Evolutionary conservation across 1,140 invertebrate genomes (phyloP), one percentile per base, ranked within the genome.

Genomic region (Neodiprion virginianus): DNA sequence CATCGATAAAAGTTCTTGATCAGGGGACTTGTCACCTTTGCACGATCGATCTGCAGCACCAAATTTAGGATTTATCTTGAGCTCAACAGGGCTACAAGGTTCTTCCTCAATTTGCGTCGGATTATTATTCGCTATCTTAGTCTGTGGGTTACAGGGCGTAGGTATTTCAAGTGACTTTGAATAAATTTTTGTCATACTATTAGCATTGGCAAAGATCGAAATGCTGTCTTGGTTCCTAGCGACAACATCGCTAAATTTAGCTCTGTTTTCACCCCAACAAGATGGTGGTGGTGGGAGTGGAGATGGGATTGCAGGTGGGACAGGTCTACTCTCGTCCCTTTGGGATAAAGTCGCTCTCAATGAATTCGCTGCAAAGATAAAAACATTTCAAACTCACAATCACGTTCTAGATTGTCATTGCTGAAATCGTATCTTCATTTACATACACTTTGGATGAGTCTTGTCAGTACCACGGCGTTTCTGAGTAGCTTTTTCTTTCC

Each of bases 181-280:
- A 23, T 49, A 75, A 8, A 69, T 75, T 71, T 80, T 82, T 65
- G 67, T 48, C 71, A 67, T 23, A 65, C 74, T 83, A 72, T 67
- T 79, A 69, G 12, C 79, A 74, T 74, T 79, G 28, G 79, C 80
- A 48, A 82, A 85, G 1, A 79, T 70, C 0, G 82, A 82, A 1
- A 81, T 68, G 48, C 75, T 83, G 21, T 88, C 85, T 48, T 84
- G 85, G 80, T 81, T 89, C 7, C 88, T 81, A 5, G 91, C 90
- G 5, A 92, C 91, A 4, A 92, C 90, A 69, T 91, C 90, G 72
- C 91, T 92, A 75, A 92, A 92, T 71, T 83, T 89, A 0, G 91
- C 90, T 47, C 89, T 77, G 76, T 90, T 90, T 78, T 91, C 88
- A 67, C 88, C 86, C 90, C 91, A 91, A 61, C 83, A 84, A 0